Conservation (phyloP, 2,797 vertebrate species). For the Ctenochaetus hawaiiensis region DNA sequence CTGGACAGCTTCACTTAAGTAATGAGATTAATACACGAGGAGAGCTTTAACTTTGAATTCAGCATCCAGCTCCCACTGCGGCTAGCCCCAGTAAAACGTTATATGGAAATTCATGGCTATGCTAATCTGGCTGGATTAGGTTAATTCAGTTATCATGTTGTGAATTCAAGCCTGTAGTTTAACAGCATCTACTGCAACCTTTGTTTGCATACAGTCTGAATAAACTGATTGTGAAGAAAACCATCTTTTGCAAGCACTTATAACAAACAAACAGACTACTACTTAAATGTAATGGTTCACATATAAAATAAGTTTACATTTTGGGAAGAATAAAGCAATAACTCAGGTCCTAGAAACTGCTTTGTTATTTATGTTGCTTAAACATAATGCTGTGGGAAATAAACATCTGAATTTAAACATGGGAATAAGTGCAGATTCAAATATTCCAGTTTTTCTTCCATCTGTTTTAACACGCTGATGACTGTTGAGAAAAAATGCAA, state of each 20-base stretch:
- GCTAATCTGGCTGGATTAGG: slow-evolving; percentile 70
- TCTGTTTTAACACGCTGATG: background rate
- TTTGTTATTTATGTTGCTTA: slow-evolving; percentile 24
- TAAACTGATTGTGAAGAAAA: slow-evolving; percentile 72
- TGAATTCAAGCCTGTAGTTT: slow-evolving; percentile 76
- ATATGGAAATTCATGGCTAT: slow-evolving; percentile 70
- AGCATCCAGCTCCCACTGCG: slow-evolving; percentile 53
- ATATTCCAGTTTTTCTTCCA: slow-evolving; percentile 10
- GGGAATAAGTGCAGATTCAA: slow-evolving; percentile 24
- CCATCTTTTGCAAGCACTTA: slow-evolving; percentile 61
- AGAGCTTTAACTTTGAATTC: slow-evolving; percentile 77
- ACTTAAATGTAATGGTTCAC: slow-evolving; percentile 64
- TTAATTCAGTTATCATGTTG: slow-evolving; percentile 73
- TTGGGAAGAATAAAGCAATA: slow-evolving; percentile 70
- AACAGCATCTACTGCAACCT: slow-evolving; percentile 58
- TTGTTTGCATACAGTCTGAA: slow-evolving; percentile 65
- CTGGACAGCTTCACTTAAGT: slow-evolving; percentile 22
- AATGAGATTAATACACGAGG: slow-evolving; percentile 71
- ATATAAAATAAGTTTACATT: slow-evolving; percentile 79
- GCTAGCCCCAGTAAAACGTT: slow-evolving; percentile 53
- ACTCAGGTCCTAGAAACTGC: slow-evolving; percentile 37
- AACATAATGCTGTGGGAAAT: slow-evolving; percentile 10
- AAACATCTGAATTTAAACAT: slow-evolving; percentile 16
- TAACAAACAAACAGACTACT: slow-evolving; percentile 65
- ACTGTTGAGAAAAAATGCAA: no score